Evolutionary conservation across 92 coral and sea anemone genomes (phyloP).

Genomic region (Palythoa heliodiscus): DNA sequence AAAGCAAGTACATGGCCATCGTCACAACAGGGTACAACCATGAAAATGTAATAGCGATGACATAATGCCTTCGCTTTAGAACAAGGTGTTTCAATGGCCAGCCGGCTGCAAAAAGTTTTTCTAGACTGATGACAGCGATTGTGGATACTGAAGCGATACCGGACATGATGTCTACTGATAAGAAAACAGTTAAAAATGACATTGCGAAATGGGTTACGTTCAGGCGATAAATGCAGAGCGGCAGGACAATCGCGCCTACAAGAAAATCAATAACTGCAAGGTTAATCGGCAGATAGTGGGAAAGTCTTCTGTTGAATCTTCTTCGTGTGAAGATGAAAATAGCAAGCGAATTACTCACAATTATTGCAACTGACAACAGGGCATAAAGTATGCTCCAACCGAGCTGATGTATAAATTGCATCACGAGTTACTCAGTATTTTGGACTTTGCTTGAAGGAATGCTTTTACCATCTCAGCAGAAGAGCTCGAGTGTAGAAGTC

Average conservation of each 20-base stretch:
- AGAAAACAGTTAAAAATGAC: too few species aligned
- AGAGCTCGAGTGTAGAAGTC: too few species aligned
- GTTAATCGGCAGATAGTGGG: neutral
- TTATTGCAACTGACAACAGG: too few species aligned
- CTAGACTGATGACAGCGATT: neutral
- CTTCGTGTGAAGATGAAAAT: neutral
- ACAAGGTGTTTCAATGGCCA: constrained; percentile 1
- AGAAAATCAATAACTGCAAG: neutral
- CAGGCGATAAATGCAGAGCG: neutral
- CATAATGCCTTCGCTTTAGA: neutral
- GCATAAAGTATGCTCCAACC: neutral
- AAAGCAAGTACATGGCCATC: neutral
- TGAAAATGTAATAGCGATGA: neutral
- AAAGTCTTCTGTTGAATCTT: neutral
- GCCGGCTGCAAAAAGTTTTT: neutral
- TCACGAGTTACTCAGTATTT: neutral
- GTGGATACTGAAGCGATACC: neutral
- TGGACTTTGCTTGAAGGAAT: too few species aligned
- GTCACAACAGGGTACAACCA: neutral
- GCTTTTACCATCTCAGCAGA: too few species aligned
- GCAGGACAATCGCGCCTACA: neutral
- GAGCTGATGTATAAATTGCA: neutral
- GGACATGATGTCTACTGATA: neutral
- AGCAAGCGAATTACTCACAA: too few species aligned
- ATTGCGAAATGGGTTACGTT: too few species aligned